A percentile compares a stretch with the other conserved stretches of the same genome.
Evolutionary conservation across 2,888 invertebrate species (phyloP).

Genomic region (Pyrocoelia pectoralis): DNA sequence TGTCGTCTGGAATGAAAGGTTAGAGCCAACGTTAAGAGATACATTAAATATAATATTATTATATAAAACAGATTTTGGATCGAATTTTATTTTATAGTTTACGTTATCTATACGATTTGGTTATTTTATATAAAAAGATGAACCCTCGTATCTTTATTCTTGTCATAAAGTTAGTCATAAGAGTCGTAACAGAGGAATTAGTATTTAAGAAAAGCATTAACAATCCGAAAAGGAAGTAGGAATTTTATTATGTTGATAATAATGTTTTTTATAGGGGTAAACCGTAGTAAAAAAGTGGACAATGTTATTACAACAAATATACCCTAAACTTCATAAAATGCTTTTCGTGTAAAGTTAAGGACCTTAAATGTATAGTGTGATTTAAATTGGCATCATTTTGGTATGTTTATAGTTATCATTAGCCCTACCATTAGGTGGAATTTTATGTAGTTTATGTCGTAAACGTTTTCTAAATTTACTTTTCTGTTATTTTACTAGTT

Average conservation of each 20-base stretch:
- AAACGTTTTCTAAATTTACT: too few relatives aligned
- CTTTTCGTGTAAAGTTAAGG: not conserved
- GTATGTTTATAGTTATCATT: too few relatives aligned
- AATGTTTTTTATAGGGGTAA: conserved; percentile 1
- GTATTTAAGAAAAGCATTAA: not conserved
- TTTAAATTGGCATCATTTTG: too few relatives aligned
- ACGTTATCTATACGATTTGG: not conserved
- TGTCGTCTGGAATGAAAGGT: too few relatives aligned
- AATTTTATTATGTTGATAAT: conserved; percentile 1
- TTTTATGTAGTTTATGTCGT: too few relatives aligned
- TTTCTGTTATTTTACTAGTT: too few relatives aligned
- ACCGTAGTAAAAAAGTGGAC: not conserved
- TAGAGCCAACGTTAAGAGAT: too few relatives aligned
- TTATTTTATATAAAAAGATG: not conserved
- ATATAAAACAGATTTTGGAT: too few relatives aligned
- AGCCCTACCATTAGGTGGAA: too few relatives aligned
- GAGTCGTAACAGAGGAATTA: not conserved
- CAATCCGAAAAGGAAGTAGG: not conserved
- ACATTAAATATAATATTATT: too few relatives aligned
- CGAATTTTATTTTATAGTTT: too few relatives aligned
- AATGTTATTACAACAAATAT: not conserved
- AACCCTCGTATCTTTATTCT: not conserved
- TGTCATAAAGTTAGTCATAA: not conserved
- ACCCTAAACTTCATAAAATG: not conserved
- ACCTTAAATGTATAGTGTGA: too few relatives aligned